Evolutionary conservation across 2,888 invertebrate species (phyloP).

Genomic region (Lycaena phlaeas): DNA sequence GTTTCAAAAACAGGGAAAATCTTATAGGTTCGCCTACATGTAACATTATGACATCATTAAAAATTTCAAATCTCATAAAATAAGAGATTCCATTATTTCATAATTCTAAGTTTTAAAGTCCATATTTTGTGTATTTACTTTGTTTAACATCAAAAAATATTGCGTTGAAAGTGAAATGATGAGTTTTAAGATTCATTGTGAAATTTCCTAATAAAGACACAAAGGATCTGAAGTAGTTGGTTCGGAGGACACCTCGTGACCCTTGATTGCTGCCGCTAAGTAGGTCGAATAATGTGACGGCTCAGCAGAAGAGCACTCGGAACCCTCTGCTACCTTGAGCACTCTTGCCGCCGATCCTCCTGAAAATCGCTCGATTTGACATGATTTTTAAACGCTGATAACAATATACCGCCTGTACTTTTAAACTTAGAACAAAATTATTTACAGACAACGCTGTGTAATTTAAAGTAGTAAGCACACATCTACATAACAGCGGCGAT

Average conservation of each 20-base stretch:
- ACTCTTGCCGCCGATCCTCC: conserved; percentile 44
- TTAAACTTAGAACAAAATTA: neutral
- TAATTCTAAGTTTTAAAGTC: too few species aligned
- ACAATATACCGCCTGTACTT: conserved; percentile 25
- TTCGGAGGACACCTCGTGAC: conserved; percentile 45
- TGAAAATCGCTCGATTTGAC: conserved; percentile 69
- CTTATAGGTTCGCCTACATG: too few species aligned
- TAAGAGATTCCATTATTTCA: too few species aligned
- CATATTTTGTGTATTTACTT: too few species aligned
- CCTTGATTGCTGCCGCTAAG: conserved; percentile 42
- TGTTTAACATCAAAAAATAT: conserved; percentile 3
- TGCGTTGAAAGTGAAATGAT: conserved; percentile 9
- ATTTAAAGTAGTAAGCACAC: neutral
- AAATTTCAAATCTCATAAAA: too few species aligned
- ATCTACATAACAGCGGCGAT: too few species aligned
- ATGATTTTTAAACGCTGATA: conserved; percentile 69
- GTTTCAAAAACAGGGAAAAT: too few species aligned
- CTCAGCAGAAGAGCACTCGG: conserved; percentile 51
- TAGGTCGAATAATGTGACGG: conserved; percentile 69
- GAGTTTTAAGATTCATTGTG: conserved; percentile 12
- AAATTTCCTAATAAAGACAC: conserved; percentile 23
- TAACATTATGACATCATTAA: too few species aligned
- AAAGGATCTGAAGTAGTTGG: conserved; percentile 23
- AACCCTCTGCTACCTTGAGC: conserved; percentile 41
- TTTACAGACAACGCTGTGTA: neutral